Evolutionary conservation across 2,888 invertebrate genomes (phyloP).

Genomic region (Parascotia fuliginaria): DNA sequence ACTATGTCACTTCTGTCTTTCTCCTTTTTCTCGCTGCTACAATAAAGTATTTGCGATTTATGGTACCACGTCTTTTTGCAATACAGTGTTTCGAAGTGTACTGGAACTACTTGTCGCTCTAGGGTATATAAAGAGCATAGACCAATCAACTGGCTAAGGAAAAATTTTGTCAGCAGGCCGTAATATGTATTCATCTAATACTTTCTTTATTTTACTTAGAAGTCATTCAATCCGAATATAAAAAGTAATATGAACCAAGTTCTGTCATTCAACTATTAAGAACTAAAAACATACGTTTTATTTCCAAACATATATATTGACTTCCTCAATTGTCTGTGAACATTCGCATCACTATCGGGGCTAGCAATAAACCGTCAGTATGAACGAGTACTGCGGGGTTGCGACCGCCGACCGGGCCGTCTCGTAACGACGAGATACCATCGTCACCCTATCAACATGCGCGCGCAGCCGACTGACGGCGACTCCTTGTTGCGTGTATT

Average conservation of each 20-base stretch:
- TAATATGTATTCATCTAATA: neutral
- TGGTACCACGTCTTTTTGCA: too few relatives aligned
- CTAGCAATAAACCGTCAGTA: slow-evolving; percentile 14
- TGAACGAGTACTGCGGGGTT: slow-evolving; percentile 6
- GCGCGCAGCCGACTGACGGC: slow-evolving; percentile 60
- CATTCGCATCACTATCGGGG: slow-evolving; percentile 9
- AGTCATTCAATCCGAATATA: too few relatives aligned
- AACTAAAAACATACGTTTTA: neutral
- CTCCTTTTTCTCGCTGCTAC: too few relatives aligned
- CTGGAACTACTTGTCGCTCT: too few relatives aligned
- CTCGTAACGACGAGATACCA: slow-evolving; percentile 38
- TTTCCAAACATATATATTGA: slow-evolving; percentile 1
- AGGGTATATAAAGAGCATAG: too few relatives aligned
- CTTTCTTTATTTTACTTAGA: too few relatives aligned
- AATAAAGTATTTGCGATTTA: too few relatives aligned
- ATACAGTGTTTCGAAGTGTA: too few relatives aligned
- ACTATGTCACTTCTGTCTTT: too few relatives aligned
- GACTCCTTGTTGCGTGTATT: slow-evolving; percentile 39
- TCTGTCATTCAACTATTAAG: too few relatives aligned
- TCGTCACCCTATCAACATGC: slow-evolving; percentile 55
- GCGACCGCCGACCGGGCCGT: slow-evolving; percentile 31
- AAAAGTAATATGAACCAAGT: too few relatives aligned
- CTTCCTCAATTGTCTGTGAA: slow-evolving; percentile 1
- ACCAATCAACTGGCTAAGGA: too few relatives aligned
- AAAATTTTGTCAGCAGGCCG: neutral